These are phyloP conservation scores for Siniperca scherzeri DNA, from an alignment of 2,797 vertebrate genomes.

Conservation along the genomic window DNA sequence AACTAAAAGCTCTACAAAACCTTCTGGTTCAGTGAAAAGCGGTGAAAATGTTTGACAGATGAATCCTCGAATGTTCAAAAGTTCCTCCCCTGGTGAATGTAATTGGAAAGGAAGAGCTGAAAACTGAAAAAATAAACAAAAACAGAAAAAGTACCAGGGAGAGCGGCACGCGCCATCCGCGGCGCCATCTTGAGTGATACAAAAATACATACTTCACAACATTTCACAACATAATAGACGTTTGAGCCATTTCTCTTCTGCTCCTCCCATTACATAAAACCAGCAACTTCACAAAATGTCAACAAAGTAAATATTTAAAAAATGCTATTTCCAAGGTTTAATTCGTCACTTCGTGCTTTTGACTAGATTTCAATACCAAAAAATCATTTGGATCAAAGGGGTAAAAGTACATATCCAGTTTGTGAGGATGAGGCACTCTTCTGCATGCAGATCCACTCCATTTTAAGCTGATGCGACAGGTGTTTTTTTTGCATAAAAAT, in stretches of 20 bases:
- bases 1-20: background rate
- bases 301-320: too few species aligned
- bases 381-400: background rate
- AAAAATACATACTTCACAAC: too few species aligned
- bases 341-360: background rate
- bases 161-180: too few species aligned
- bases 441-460: background rate
- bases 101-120: background rate
- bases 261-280: too few species aligned
- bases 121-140: background rate
- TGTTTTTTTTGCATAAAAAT: slow-evolving; percentile 29
- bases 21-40: background rate
- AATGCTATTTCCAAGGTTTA: background rate
- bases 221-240: too few species aligned
- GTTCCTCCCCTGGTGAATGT: background rate
- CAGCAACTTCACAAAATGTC: too few species aligned
- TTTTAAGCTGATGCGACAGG: slow-evolving; percentile 5
- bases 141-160: background rate
- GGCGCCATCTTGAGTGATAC: too few species aligned
- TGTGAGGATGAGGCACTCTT: background rate
- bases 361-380: background rate
- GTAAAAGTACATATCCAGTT: background rate
- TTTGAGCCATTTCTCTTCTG: too few species aligned
- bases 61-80: background rate
- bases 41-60: background rate